A percentile compares a stretch with the other conserved stretches of the same genome.
Conservation (phyloP, 1,140 invertebrate genomes). For the Nasonia longicornis region DNA sequence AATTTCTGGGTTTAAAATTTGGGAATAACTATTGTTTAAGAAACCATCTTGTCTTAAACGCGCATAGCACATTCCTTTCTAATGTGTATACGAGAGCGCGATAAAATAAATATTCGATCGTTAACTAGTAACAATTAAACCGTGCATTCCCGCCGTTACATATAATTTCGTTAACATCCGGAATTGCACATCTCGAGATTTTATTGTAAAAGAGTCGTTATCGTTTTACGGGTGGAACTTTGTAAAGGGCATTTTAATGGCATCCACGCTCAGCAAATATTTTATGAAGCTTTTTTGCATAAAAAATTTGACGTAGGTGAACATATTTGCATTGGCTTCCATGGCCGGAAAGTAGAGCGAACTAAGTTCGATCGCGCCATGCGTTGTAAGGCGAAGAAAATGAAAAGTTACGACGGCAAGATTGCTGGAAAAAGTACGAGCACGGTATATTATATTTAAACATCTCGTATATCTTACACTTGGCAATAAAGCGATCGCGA, state of each 20-base stretch:
- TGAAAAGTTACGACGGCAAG: conserved; percentile 12
- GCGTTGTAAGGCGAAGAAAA: conserved; percentile 8
- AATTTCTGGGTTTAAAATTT: too few species aligned
- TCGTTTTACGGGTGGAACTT: background rate
- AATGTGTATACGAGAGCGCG: too few species aligned
- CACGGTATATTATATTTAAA: background rate
- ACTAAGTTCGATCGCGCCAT: conserved; percentile 27
- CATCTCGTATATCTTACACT: background rate
- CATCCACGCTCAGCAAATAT: background rate
- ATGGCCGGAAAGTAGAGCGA: conserved; percentile 26
- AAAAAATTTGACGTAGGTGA: conserved; percentile 6
- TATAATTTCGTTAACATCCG: background rate
- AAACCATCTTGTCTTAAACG: too few species aligned
- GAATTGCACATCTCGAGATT: background rate
- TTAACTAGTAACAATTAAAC: too few species aligned
- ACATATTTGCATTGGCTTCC: background rate
- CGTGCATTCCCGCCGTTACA: too few species aligned
- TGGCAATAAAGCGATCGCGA: too few species aligned
- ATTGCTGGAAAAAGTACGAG: conserved; percentile 12
- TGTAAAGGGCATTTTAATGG: background rate
- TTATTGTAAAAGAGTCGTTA: background rate
- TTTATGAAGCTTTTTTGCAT: conserved; percentile 10
- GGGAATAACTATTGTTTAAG: too few species aligned
- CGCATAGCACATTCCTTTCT: too few species aligned
- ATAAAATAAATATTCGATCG: too few species aligned